Evolutionary conservation across 2,888 invertebrate genomes (phyloP).

Genomic region (Pristionchus fissidentatus): DNA sequence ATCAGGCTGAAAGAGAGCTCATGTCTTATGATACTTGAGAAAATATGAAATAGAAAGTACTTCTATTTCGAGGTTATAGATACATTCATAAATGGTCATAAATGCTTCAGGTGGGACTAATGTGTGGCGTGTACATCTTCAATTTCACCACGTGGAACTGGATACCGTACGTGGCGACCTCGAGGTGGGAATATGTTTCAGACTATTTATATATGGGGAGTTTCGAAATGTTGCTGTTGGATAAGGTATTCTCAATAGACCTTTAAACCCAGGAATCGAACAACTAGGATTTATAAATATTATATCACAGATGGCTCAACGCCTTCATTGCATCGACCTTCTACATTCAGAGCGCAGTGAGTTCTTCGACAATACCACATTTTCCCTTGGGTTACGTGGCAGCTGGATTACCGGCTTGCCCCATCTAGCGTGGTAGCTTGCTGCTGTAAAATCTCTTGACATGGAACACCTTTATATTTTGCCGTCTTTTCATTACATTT

Average conservation of each 20-base stretch:
- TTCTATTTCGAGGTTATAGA: background rate
- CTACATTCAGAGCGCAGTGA: constrained; percentile 43
- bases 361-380: too few relatives aligned
- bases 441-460: too few relatives aligned
- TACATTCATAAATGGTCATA: background rate
- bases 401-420: too few relatives aligned
- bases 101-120: constrained; percentile 8
- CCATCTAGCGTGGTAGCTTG: too few relatives aligned
- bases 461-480: too few relatives aligned
- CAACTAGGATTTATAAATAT: background rate
- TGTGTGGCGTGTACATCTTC: constrained; percentile 39
- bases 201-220: background rate
- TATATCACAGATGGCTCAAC: background rate
- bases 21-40: too few relatives aligned
- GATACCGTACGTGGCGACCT: constrained; percentile 7
- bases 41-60: too few relatives aligned
- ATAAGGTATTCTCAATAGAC: background rate
- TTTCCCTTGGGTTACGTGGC: too few relatives aligned
- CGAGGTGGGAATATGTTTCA: background rate
- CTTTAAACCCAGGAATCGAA: too few relatives aligned
- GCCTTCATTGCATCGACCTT: constrained; percentile 25
- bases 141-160: constrained; percentile 38
- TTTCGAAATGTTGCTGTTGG: background rate
- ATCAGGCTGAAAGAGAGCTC: too few relatives aligned
- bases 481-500: too few relatives aligned